Percentiles rank a stretch among this genome's conserved stretches.
These are phyloP conservation scores for Tetranychus piercei DNA, from an alignment of 2,888 invertebrate genomes.

Conservation along the genomic window DNA sequence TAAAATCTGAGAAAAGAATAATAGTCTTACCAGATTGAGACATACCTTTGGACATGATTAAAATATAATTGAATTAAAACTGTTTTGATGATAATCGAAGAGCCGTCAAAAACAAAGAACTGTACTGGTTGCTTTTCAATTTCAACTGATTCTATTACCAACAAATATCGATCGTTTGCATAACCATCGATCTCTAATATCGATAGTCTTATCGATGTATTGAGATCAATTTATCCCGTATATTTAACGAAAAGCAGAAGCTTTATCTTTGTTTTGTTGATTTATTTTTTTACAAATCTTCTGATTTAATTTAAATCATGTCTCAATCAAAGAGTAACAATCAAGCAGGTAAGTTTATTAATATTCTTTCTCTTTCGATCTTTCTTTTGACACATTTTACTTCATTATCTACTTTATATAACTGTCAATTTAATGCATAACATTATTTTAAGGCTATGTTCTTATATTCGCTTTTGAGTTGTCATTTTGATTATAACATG, in stretches of 20 bases:
- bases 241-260: background rate
- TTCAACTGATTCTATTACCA: background rate
- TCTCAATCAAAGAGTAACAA: background rate
- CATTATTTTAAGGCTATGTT: too few relatives aligned
- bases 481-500: too few relatives aligned
- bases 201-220: background rate
- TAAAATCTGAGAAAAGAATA: too few relatives aligned
- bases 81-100: background rate
- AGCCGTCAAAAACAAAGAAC: background rate
- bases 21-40: too few relatives aligned
- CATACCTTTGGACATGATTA: too few relatives aligned
- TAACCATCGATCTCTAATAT: background rate
- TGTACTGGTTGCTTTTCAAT: background rate
- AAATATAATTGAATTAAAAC: too few relatives aligned
- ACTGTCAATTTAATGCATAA: too few relatives aligned
- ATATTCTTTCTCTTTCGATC: too few relatives aligned
- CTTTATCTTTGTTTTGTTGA: background rate
- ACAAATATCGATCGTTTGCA: background rate
- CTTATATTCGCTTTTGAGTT: too few relatives aligned
- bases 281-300: background rate
- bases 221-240: background rate
- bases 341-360: conserved; percentile 5
- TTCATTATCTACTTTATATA: too few relatives aligned
- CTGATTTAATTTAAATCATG: background rate
- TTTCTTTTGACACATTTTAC: too few relatives aligned